phyloP scores from a whole-genome alignment of 2,888 invertebrate genomes.

The Diarsia mendica region DNA sequence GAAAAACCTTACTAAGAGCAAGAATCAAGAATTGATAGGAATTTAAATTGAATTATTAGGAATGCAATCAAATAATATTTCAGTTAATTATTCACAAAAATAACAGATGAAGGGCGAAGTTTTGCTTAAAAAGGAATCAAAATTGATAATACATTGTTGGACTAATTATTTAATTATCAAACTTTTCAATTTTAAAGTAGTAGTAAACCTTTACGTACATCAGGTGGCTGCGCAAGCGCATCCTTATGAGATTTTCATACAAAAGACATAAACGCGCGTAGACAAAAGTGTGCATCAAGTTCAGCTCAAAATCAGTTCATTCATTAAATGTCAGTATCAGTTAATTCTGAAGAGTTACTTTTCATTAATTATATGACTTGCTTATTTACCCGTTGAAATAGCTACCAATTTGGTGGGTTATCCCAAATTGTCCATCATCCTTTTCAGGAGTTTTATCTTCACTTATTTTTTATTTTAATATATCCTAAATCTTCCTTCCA shows the following conservation, averaged over 20 bases:
- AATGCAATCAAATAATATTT: slow-evolving; percentile 4
- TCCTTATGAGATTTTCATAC: background rate
- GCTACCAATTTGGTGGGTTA: background rate
- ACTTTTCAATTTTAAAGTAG: background rate
- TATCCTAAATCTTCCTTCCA: background rate
- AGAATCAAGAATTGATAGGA: too few species aligned
- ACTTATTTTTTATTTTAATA: too few species aligned
- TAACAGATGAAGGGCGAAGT: background rate
- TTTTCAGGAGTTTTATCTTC: background rate
- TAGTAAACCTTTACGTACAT: background rate
- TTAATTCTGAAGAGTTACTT: background rate
- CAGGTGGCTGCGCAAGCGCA: background rate
- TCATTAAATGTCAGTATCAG: background rate
- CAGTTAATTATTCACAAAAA: slow-evolving; percentile 8
- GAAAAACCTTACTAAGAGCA: background rate
- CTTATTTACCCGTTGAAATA: background rate
- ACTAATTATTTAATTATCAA: background rate
- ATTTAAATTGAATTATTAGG: too few species aligned
- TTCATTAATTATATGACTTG: background rate
- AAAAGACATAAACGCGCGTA: slow-evolving; percentile 37
- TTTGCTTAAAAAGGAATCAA: background rate
- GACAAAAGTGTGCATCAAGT: background rate
- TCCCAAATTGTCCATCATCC: background rate
- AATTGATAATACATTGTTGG: background rate
- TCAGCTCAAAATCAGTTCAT: background rate